Base-by-base conservation (phyloP, 2,888 invertebrate species). In the Eristalis pertinax region DNA sequence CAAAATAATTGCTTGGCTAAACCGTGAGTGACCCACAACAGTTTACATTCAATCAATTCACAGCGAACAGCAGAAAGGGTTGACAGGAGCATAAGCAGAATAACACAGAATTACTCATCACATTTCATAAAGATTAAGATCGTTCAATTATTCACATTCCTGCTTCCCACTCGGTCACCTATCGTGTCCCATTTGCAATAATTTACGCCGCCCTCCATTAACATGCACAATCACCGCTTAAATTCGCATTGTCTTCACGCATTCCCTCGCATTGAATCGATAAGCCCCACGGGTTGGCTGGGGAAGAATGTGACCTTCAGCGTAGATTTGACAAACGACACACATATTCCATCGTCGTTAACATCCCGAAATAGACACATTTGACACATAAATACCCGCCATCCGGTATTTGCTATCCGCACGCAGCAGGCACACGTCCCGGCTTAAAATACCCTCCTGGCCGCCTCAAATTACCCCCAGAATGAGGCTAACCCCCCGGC, bases 351-450 rank as follows among this genome's bases (percentile, higher is more conserved):
- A 19, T 73, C 69, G 32, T 73, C 69, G 32, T 63, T 74, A 43
- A 24, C n/a, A 19, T 43, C 64, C 75, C 75, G 26, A 63, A 77
- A 77, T 77, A 77, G 76, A 77, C 35, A 13, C 67, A 29, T 26
- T 41, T 19, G 50, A 74, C 38, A 35, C 35, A 38, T 60, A 60
- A 60, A 62, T 62, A 64, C 19, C 50, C 50, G 50, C 19, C 8
- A 19, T 8, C 50, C 50, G 50, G 7, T 19, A 19, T 50, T 50
- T 8, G 19, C 50, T 1, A 50, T 67, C 29, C 35, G 19, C 4
- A 3, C 35, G 24, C 19, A 58, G 41, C 65, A 67, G 19, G n/a
- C 35, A 24, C 29, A 29, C 77, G 69, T 69, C 69, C 64, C 29
- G 5, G 56, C 32, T 67, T 35, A 67, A 73, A 80, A 73, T 68